Evolutionary conservation across 2,113 vertebrate species (phyloP).

Genomic region (Syrmaticus mikado): DNA sequence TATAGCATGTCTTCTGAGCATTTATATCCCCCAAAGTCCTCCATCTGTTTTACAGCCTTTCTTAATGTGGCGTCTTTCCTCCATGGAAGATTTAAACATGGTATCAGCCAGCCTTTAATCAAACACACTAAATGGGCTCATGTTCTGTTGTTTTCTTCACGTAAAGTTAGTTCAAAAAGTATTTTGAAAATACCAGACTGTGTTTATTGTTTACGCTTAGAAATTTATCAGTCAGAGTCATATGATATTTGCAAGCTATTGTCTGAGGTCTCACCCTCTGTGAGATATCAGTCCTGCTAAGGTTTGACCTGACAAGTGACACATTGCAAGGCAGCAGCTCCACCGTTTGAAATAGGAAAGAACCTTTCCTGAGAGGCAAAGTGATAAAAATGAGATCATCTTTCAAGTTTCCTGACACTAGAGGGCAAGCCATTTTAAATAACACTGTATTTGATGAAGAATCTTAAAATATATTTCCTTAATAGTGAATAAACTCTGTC

Average conservation of each 20-base stretch:
- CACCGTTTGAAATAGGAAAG: constrained; percentile 30
- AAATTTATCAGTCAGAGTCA: not conserved
- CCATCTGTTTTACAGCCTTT: not conserved
- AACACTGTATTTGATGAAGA: not conserved
- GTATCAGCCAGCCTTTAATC: not conserved
- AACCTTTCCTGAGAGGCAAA: not conserved
- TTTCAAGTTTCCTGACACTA: constrained; percentile 56
- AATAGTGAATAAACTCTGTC: not conserved
- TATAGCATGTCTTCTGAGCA: not conserved
- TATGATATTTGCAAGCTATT: not conserved
- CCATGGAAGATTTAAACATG: not conserved
- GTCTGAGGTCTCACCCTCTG: not conserved
- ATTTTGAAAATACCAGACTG: not conserved
- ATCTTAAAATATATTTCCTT: not conserved
- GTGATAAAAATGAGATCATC: not conserved
- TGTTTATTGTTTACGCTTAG: not conserved
- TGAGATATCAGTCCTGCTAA: not conserved
- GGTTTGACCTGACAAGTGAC: not conserved
- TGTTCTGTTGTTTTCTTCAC: not conserved
- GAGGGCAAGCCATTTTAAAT: constrained; percentile 63
- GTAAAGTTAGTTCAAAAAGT: not conserved
- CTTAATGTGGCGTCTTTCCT: not conserved
- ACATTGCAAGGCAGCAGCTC: constrained; percentile 50
- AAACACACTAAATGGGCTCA: not conserved
- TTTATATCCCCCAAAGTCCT: not conserved